Percentiles rank a stretch among this genome's conserved stretches.
These are phyloP conservation scores for Lampropteryx suffumata DNA, from an alignment of 2,888 invertebrate species.

Conservation along the genomic window DNA sequence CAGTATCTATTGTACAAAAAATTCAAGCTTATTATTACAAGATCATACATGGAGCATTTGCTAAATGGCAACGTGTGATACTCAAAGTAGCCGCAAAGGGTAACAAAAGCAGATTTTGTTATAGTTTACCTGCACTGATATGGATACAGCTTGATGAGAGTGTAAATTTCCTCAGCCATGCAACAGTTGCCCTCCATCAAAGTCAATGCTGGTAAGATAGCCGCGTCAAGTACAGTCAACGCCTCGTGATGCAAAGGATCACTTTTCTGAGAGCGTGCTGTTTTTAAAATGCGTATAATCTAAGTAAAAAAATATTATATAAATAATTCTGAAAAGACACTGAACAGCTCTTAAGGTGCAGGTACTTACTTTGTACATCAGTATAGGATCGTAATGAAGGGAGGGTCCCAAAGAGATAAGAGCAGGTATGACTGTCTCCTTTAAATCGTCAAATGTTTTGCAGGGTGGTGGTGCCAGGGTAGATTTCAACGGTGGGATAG, in stretches of 20 bases:
- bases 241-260: constrained; percentile 91
- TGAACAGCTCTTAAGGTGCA: no score
- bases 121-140: constrained; percentile 88
- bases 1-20: constrained; percentile 84
- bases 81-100: neutral
- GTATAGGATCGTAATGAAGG: constrained; percentile 92
- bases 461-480: constrained; percentile 85
- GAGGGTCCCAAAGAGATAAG: constrained; percentile 93
- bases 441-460: constrained; percentile 87
- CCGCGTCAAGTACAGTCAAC: constrained; percentile 92
- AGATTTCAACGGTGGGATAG: constrained; percentile 77
- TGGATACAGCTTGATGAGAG: constrained; percentile 91
- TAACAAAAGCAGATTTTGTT: neutral
- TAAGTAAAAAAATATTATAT: constrained; percentile 47
- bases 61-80: neutral
- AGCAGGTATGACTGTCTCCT: constrained; percentile 92
- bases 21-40: neutral
- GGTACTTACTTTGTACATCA: constrained; percentile 92
- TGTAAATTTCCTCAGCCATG: constrained; percentile 98
- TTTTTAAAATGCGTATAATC: constrained; percentile 74
- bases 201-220: constrained; percentile 94
- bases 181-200: constrained; percentile 97
- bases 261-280: constrained; percentile 59
- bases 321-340: no score
- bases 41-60: no score